These are phyloP conservation scores for Dryobotodes eremita DNA, from an alignment of 2,888 invertebrate species.

Conservation along the genomic window DNA sequence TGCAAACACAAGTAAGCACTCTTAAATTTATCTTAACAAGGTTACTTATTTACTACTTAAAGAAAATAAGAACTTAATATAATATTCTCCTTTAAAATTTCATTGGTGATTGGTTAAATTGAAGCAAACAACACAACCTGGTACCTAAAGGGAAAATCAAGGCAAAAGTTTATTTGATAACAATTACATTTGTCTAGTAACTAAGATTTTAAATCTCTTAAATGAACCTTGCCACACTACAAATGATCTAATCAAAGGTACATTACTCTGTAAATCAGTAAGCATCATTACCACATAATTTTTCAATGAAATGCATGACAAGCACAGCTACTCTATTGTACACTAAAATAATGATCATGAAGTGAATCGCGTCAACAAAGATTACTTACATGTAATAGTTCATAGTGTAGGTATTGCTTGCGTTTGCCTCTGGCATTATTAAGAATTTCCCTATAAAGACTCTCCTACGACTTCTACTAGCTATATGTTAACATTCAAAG, in stretches of 20 bases:
- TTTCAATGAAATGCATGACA: constrained; percentile 40
- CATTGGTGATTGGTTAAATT: constrained; percentile 62
- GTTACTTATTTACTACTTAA: constrained; percentile 54
- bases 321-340: constrained; percentile 52
- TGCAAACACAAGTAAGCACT: constrained; percentile 63
- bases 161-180: constrained; percentile 42
- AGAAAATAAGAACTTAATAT: constrained; percentile 56
- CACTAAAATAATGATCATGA: constrained; percentile 52
- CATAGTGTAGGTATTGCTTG: constrained; percentile 66
- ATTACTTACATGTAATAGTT: constrained; percentile 64
- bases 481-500: constrained; percentile 85
- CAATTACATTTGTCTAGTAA: constrained; percentile 43
- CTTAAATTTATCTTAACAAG: constrained; percentile 68
- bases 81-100: constrained; percentile 50
- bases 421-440: constrained; percentile 71
- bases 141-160: constrained; percentile 26
- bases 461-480: constrained; percentile 76
- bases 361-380: constrained; percentile 53
- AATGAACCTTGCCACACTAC: constrained; percentile 24
- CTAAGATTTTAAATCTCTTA: constrained; percentile 46
- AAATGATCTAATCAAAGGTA: constrained; percentile 31
- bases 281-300: constrained; percentile 16
- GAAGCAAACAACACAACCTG: constrained; percentile 57
- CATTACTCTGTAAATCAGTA: constrained; percentile 31
- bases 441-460: constrained; percentile 75